Percentiles rank a stretch among this genome's conserved stretches.
Conservation (phyloP, 1,140 invertebrate species). For the Drosophila pseudoananassae region DNA sequence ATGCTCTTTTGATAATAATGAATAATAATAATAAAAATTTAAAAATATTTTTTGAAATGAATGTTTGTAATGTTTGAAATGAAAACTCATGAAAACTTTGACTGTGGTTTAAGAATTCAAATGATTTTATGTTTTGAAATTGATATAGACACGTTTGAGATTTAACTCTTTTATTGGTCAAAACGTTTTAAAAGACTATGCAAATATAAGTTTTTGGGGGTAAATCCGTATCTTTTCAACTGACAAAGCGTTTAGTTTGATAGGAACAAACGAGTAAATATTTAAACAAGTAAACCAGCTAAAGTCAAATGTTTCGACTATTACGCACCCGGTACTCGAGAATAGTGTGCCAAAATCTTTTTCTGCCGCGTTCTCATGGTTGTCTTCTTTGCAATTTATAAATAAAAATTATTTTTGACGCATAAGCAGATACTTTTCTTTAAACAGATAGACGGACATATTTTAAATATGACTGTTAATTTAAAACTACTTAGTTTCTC, state of each 20-base stretch:
- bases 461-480: background rate
- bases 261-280: conserved; percentile 57
- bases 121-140: background rate
- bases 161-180: conserved; percentile 53
- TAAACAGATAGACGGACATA: background rate
- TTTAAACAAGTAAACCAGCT: background rate
- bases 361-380: no score
- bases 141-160: conserved; percentile 5
- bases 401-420: background rate
- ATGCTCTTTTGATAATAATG: no score
- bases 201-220: conserved; percentile 4
- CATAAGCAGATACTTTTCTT: background rate
- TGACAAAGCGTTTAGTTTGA: conserved; percentile 46
- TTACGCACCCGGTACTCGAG: background rate
- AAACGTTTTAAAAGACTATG: conserved; percentile 45
- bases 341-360: background rate
- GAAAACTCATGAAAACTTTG: no score
- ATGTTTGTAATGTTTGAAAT: no score
- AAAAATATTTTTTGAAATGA: no score
- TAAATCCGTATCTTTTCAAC: conserved; percentile 31
- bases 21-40: no score
- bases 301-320: background rate
- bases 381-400: background rate
- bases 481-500: no score
- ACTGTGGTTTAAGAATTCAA: no score